Conservation (phyloP, 1,140 invertebrate genomes). For the Drosophila saltans region DNA sequence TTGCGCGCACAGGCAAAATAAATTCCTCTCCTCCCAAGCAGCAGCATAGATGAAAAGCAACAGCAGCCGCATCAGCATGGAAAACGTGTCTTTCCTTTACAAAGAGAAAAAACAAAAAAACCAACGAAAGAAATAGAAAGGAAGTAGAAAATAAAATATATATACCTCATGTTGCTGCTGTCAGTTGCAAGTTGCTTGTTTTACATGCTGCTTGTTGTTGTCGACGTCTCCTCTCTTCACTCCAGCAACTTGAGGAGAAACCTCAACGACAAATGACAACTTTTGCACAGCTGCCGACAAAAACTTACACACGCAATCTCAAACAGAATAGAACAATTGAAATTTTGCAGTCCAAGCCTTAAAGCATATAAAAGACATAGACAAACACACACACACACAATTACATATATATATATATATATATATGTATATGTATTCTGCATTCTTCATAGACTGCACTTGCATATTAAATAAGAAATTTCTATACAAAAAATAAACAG, state of each 20-base stretch:
- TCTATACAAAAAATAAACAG: too few relatives aligned
- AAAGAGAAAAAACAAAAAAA: background rate
- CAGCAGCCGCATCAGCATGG: conserved; percentile 13
- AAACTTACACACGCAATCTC: background rate
- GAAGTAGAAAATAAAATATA: conserved; percentile 38
- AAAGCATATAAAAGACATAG: background rate
- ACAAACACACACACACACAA: background rate
- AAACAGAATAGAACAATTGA: conserved; percentile 13
- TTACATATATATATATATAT: too few relatives aligned
- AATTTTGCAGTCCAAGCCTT: conserved; percentile 7
- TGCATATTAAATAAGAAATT: background rate
- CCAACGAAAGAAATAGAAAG: conserved; percentile 18
- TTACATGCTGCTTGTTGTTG: conserved; percentile 24
- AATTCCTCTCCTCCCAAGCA: conserved; percentile 16
- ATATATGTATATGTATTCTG: too few relatives aligned
- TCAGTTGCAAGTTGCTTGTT: conserved; percentile 38
- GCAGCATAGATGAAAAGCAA: too few relatives aligned
- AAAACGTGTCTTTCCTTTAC: conserved; percentile 17
- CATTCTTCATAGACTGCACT: background rate
- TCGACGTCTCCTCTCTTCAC: background rate
- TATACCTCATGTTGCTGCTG: conserved; percentile 36
- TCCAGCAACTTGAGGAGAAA: background rate
- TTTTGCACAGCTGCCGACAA: conserved; percentile 5
- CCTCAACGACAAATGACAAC: conserved; percentile 5
- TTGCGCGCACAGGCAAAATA: conserved; percentile 66